phyloP scores from a whole-genome alignment of 2,797 vertebrate species.

The Sylvia borin region DNA sequence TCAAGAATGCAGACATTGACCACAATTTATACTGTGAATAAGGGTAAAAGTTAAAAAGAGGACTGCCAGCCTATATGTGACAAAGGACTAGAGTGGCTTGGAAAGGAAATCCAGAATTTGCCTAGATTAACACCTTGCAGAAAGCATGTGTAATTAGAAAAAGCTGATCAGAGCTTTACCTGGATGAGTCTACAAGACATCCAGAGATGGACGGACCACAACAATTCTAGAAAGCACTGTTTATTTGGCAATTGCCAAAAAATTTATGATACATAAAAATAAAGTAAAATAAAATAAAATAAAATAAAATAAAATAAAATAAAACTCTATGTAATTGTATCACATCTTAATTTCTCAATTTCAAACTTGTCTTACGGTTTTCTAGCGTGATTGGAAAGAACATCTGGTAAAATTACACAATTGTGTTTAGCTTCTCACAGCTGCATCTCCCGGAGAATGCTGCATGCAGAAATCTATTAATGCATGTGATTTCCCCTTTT shows the following conservation, averaged over 20 bases:
- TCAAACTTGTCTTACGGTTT: not conserved
- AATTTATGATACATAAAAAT: not conserved
- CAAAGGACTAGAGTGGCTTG: not conserved
- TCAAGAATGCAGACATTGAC: not conserved
- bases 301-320: not conserved
- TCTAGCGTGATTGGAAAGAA: not conserved
- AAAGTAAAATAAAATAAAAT: not conserved
- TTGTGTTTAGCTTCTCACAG: not conserved
- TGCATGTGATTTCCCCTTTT: not conserved
- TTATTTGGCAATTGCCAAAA: not conserved
- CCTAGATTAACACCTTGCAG: fast-evolving
- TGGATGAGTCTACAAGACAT: not conserved
- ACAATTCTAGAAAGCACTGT: not conserved
- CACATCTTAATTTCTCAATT: not conserved
- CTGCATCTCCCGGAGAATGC: not conserved
- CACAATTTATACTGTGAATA: not conserved
- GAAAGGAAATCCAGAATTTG: not conserved
- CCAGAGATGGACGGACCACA: not conserved
- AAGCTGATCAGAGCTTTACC: not conserved
- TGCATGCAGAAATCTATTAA: not conserved
- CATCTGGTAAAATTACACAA: not conserved
- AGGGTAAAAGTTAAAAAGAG: not conserved
- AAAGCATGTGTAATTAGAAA: not conserved
- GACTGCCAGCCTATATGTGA: not conserved
- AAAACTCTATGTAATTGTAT: not conserved